Evolutionary conservation across 2,797 vertebrate species (phyloP), one percentile per base, ranked within the genome.

Genomic region (Graptemys geographica): DNA sequence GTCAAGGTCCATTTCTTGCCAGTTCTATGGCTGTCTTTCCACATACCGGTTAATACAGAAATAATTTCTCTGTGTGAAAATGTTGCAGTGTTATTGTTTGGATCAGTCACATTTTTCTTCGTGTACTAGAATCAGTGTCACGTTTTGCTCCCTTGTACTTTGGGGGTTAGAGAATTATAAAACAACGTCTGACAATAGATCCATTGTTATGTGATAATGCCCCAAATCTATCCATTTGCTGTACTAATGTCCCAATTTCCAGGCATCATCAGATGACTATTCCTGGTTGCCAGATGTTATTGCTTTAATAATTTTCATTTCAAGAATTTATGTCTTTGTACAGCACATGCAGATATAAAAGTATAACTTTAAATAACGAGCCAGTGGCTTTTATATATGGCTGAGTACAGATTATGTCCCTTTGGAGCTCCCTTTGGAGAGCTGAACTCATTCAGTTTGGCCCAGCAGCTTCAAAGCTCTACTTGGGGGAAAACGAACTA

Each of bases 241-340:
- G 41, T 52, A 86, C 74, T 78, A 47, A 28, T 72, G 52, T 83
- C 83, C 88, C 62, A 59, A 56, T 94, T 92, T 86, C 74, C 84
- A 95, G 85, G 69, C 83, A 90, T 90, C 84, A 90, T 90, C 56
- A 95, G 79, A 78, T 65, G 76, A 87, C 65, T 72, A 10, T 84
- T 79, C 65, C 90, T 88, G 59, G 28, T 93, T 83, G 47, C 87
- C 90, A 95, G 89, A 93, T 95, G 93, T 84, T 90, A 84, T 93
- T 81, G 78, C 59, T 97, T 90, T 88, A 93, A 93, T 87, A 90
- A 86, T 72, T 96, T 84, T 41, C 47, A 12, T 86, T 89, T 91
- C 53, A 94, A 59, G 44, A 33, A 47, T 90, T 90, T 93, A 51
- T 96, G 57, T 65, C 89, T 83, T 90, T 76, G 51, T 89, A 91